These are phyloP conservation scores for Drosophila pegasa DNA, from an alignment of 2,888 invertebrate genomes.

Conservation along the genomic window DNA sequence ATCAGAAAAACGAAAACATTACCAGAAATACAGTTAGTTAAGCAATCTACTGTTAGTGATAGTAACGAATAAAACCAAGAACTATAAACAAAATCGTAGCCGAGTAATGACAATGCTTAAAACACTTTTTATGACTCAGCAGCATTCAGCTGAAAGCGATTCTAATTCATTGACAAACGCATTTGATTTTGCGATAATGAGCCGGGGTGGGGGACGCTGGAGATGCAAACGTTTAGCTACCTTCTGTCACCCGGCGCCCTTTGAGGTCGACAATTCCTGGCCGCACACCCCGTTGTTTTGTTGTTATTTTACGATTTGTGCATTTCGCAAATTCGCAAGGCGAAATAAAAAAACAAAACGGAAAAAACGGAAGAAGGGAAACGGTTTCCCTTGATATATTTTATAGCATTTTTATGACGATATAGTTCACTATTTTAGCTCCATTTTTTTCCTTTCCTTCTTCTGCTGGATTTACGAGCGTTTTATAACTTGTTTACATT, in stretches of 20 bases:
- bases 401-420: slow-evolving; percentile 78
- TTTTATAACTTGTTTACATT: slow-evolving; percentile 82
- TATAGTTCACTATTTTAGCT: slow-evolving; percentile 64
- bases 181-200: slow-evolving; percentile 78
- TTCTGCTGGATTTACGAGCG: slow-evolving; percentile 56
- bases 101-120: slow-evolving; percentile 36
- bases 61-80: slow-evolving; percentile 25
- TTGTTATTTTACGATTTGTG: slow-evolving; percentile 71
- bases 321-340: slow-evolving; percentile 70
- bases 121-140: slow-evolving; percentile 43
- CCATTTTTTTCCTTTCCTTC: slow-evolving; percentile 9
- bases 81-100: slow-evolving; percentile 12
- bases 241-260: slow-evolving; percentile 39
- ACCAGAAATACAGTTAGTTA: slow-evolving; percentile 1
- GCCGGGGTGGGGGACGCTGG: background rate
- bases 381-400: slow-evolving; percentile 51
- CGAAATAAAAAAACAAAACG: slow-evolving; percentile 41
- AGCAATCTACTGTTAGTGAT: slow-evolving; percentile 8
- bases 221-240: slow-evolving; percentile 41
- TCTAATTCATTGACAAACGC: slow-evolving; percentile 76
- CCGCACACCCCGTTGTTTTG: slow-evolving; percentile 52
- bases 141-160: slow-evolving; percentile 57
- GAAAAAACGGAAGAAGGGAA: slow-evolving; percentile 38
- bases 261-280: slow-evolving; percentile 34
- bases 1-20: background rate